A percentile compares a stretch with the other conserved stretches of the same genome.
Evolutionary conservation across 2,113 vertebrate genomes (phyloP).

Genomic region (Rattus norvegicus): GRCr8 NC_086036.1:61886001-61886500

Average conservation of each 20-base stretch:
- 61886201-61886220: not conserved
- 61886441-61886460: slow-evolving; percentile 65
- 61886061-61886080: not conserved
- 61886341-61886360: not conserved
- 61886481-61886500: slow-evolving; percentile 48
- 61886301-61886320: no score
- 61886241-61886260: no score
- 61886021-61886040: not conserved
- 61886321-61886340: not conserved
- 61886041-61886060: not conserved
- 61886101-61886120: not conserved
- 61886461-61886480: slow-evolving; percentile 72
- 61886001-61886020: not conserved
- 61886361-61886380: not conserved
- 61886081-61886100: not conserved
- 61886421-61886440: slow-evolving; percentile 56
- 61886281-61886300: no score
- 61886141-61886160: not conserved
- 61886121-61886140: not conserved
- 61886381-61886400: slow-evolving; percentile 53
- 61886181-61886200: no score
- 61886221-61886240: not conserved
- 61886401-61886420: slow-evolving; percentile 43
- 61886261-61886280: no score
- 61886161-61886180: not conserved